Evolutionary conservation across 2,113 vertebrate species (phyloP).

Genomic region (Artemisiospiza belli): DNA sequence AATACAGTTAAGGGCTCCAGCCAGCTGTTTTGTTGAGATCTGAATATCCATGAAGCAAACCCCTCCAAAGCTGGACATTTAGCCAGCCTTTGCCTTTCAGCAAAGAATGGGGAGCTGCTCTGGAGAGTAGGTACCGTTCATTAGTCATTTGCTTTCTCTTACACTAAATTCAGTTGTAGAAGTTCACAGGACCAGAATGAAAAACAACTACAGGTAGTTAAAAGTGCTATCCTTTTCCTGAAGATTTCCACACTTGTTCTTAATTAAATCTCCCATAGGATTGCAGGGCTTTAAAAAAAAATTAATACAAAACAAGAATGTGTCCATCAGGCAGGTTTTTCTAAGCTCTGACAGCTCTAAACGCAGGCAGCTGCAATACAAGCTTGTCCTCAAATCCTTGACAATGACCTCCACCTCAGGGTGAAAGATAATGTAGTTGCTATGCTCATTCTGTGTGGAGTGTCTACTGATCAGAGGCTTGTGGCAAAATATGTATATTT

Average conservation of each 20-base stretch:
- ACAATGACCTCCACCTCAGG: slow-evolving; percentile 70
- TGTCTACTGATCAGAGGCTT: slow-evolving; percentile 68
- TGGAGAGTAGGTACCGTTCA: background rate
- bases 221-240: slow-evolving; percentile 10
- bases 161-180: background rate
- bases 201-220: slow-evolving; percentile 9
- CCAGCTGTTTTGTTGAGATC: slow-evolving; percentile 40
- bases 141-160: slow-evolving; percentile 9
- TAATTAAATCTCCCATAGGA: slow-evolving; percentile 64
- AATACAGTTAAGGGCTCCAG: slow-evolving; percentile 22
- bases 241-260: background rate
- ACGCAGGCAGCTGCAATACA: slow-evolving; percentile 70
- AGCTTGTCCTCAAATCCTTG: slow-evolving; percentile 73
- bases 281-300: slow-evolving; percentile 1
- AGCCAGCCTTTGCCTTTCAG: background rate
- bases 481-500: slow-evolving; percentile 59
- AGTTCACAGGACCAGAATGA: background rate
- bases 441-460: slow-evolving; percentile 54
- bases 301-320: slow-evolving; percentile 16
- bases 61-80: slow-evolving; percentile 15
- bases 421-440: slow-evolving; percentile 75
- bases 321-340: slow-evolving; percentile 68
- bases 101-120: background rate
- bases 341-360: slow-evolving; percentile 70
- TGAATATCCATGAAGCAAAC: slow-evolving; percentile 30